Base-by-base conservation (phyloP, 2,888 invertebrate genomes). In the Sinelater perroti region DNA sequence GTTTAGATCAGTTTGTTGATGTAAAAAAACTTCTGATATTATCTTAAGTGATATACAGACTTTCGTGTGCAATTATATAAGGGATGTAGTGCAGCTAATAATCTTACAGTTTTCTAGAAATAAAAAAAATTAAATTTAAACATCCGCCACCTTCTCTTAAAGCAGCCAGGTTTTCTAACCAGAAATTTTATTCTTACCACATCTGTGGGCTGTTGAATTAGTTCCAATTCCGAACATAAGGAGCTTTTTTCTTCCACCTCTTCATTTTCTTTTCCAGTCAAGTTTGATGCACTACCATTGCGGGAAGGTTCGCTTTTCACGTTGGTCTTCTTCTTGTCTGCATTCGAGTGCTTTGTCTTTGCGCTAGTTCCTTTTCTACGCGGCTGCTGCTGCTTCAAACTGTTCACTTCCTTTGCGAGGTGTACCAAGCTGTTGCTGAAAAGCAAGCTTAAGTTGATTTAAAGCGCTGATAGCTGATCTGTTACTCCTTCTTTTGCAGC, bases 401-500 rank as follows among this genome's bases (percentile, higher is more conserved):
- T 38, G 30, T 56, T 49, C 2, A 56, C 35, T 33, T 56, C 56
- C 13, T 35, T 21, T 16, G 50, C 50, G 13, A 56, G 20, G 7
- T 42, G 30, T 13, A 14, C 30, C 2, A 56, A 36, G 28, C 36
- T 56, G 6, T 14, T 28, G 16, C 56, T 56, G 18, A 2, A 50
- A 55, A 40, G 8, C 11, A n/a, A n/a, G n/a, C n/a, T n/a, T n/a
- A n/a, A n/a, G n/a, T n/a, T n/a, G n/a, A n/a, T 24, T 6, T 4
- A 7, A 6, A 7, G 4, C 4, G 24, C 24, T 24, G 7, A 4
- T 24, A 28, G n/a, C n/a, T n/a, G n/a, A n/a, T n/a, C n/a, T n/a
- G n/a, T 20, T 51, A 60, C 60, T 60, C 42, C 21, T 60, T 60
- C 40, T 60, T 14, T 18, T 46, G 40, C 7, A 60, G 30, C 8